Base-by-base conservation (phyloP, 2,797 vertebrate genomes). In the Periparus ater region DNA sequence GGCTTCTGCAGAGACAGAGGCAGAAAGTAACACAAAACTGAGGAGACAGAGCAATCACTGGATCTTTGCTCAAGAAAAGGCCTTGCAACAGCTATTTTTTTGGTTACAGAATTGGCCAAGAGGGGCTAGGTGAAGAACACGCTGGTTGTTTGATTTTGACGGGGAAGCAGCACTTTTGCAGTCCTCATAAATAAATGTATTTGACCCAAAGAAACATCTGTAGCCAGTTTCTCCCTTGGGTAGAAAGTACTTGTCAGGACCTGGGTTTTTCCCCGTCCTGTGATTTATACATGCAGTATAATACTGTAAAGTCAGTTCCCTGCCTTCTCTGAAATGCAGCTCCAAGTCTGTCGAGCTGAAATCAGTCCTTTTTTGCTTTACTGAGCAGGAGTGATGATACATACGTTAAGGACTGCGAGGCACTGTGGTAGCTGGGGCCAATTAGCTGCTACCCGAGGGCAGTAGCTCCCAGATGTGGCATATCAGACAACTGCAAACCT, bases 371-470 rank as follows among this genome's bases (percentile, higher is more conserved):
- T 72, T 91, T 91, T 96, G 88, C 79, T 91, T 92, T 91, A 44
- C 27, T 55, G 85, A 89, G 89, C 82, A 83, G 60, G 7, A 89
- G 48, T 76, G 85, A 88, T 82, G 85, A 77, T 90, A 86, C 68
- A 75, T 50, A 25, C 60, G 40, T 82, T 67, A 90, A 76, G 72
- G 82, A 34, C 84, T 71, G 54, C 13, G 30, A 85, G 85, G 70
- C 79, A 47, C 89, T 79, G 6, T 36, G 71, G 71, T 79, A 76
- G 79, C 96, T 45, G 63, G 83, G 93, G 91, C 96, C 90, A 95
- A 95, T 96, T 95, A 96, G 34, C 86, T 79, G 67, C 55, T 95
- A 71, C 93, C 88, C 0, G 5, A 93, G 85, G 91, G 93, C 93
- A 89, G 91, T 13, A 60, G 74, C 84, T 96, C 93, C 90, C 90